A percentile compares a stretch with the other conserved stretches of the same genome.
These are phyloP conservation scores for Scelioninae gen. 1 DNA, from an alignment of 2,888 invertebrate genomes.

Conservation along the genomic window DNA sequence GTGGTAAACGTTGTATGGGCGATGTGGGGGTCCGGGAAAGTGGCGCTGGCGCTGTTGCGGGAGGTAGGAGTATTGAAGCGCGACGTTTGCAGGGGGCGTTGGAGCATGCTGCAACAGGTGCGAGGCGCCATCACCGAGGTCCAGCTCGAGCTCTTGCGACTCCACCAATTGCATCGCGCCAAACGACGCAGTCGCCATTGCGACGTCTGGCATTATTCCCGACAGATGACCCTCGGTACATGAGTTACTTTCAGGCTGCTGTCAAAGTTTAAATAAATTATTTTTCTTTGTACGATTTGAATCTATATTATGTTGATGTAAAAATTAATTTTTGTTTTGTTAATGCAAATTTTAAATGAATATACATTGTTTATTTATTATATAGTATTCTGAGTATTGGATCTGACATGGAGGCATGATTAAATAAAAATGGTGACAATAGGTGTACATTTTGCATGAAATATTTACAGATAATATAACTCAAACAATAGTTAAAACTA, in stretches of 20 bases:
- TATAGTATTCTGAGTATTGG: too few relatives aligned
- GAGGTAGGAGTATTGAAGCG: constrained; percentile 79
- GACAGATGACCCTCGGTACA: constrained; percentile 90
- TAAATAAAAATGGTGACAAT: too few relatives aligned
- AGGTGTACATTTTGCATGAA: too few relatives aligned
- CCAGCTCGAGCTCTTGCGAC: constrained; percentile 89
- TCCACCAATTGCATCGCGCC: constrained; percentile 88
- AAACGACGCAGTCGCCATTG: constrained; percentile 93
- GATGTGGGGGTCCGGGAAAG: constrained; percentile 74
- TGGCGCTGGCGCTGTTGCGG: constrained; percentile 82
- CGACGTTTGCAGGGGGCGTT: constrained; percentile 77
- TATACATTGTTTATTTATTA: too few relatives aligned
- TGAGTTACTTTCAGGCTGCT: constrained; percentile 86
- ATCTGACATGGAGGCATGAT: too few relatives aligned
- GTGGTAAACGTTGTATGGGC: too few relatives aligned
- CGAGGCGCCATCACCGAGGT: constrained; percentile 93
- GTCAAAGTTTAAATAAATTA: constrained; percentile 11
- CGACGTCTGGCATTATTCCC: constrained; percentile 96
- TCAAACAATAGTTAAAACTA: too few relatives aligned
- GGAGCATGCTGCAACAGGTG: constrained; percentile 85
- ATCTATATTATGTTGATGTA: too few relatives aligned
- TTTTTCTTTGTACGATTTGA: too few relatives aligned
- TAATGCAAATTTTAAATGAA: too few relatives aligned
- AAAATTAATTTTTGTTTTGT: too few relatives aligned
- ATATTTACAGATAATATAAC: too few relatives aligned